Evolutionary conservation across 1,140 invertebrate species (phyloP).

Genomic region (Forficula auricularia): DNA sequence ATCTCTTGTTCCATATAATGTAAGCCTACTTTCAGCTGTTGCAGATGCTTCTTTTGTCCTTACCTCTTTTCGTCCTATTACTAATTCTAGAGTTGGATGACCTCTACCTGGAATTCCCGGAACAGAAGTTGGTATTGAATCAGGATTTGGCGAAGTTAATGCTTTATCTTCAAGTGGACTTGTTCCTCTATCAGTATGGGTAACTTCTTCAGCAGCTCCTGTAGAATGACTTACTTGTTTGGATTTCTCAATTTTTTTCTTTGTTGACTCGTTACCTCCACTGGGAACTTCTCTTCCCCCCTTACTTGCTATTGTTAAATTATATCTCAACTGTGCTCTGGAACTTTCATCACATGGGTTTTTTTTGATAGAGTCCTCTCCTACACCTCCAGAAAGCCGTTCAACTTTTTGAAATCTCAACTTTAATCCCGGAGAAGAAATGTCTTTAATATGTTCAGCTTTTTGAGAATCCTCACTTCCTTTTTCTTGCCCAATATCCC

Average conservation of each 20-base stretch:
- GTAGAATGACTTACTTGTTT: neutral
- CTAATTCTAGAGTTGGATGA: slow-evolving; percentile 27
- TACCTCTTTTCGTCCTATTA: slow-evolving; percentile 32
- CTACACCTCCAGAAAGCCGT: slow-evolving; percentile 26
- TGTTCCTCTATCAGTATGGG: slow-evolving; percentile 22
- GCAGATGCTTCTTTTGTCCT: slow-evolving; percentile 29
- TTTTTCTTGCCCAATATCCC: slow-evolving; percentile 23
- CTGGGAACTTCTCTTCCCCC: too few species aligned
- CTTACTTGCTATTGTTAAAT: too few species aligned
- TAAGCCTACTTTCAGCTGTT: slow-evolving; percentile 29
- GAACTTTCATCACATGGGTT: neutral
- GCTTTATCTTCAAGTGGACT: slow-evolving; percentile 24
- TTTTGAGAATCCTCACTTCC: slow-evolving; percentile 24
- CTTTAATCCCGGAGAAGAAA: slow-evolving; percentile 8
- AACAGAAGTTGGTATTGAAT: slow-evolving; percentile 8
- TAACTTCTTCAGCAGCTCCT: slow-evolving; percentile 1
- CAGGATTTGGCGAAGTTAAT: slow-evolving; percentile 14
- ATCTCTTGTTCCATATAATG: slow-evolving; percentile 27
- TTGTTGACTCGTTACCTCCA: slow-evolving; percentile 18
- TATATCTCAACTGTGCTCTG: neutral
- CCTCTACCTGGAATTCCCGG: slow-evolving; percentile 7
- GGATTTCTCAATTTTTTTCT: slow-evolving; percentile 9
- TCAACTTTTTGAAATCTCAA: slow-evolving; percentile 21
- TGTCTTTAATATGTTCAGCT: slow-evolving; percentile 20
- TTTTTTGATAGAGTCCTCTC: slow-evolving; percentile 13